Base-by-base conservation (phyloP, 2,113 vertebrate genomes). In the Dromiciops gliroides region DNA sequence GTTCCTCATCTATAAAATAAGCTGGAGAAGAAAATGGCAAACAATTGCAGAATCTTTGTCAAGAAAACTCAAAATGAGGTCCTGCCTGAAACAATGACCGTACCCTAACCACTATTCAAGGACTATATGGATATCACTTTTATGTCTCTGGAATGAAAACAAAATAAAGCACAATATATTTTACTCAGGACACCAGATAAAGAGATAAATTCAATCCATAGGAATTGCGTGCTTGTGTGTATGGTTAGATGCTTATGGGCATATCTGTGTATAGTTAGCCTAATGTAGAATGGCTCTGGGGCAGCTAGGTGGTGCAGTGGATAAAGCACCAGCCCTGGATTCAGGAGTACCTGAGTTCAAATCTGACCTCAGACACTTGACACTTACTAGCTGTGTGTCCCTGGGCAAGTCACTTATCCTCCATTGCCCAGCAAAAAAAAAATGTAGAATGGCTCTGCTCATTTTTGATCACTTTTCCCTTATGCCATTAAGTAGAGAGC, bases 401-500 rank as follows among this genome's bases (percentile, higher is more conserved):
- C n/a, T n/a, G n/a, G n/a, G n/a, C n/a, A n/a, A n/a, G n/a, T n/a
- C n/a, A n/a, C n/a, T n/a, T n/a, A n/a, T n/a, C n/a, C n/a, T n/a
- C n/a, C n/a, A n/a, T n/a, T n/a, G n/a, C n/a, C n/a, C n/a, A n/a
- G n/a, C n/a, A n/a, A n/a, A n/a, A n/a, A n/a, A n/a, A n/a, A n/a
- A 94, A 60, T 50, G 10, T 89, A 5, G 8, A 92, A 44, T 11
- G 4, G 6, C 4, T 48, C 2, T 90, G 75, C n/a, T n/a, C n/a
- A n/a, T n/a, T n/a, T n/a, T n/a, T 93, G 96, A 90, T 14, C 19
- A 51, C 50, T 91, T 96, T 94, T 49, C 44, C 60, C 31, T 26
- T 88, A 22, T 48, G 3, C 7, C 89, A 50, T 51, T 5, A 31
- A 90, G 49, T 47, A 93, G 90, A 93, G 19, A 93, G 89, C 52